Percentiles rank a stretch among this genome's conserved stretches.
These are phyloP conservation scores for Sturmia bella DNA, from an alignment of 2,888 invertebrate genomes.

Conservation along the genomic window DNA sequence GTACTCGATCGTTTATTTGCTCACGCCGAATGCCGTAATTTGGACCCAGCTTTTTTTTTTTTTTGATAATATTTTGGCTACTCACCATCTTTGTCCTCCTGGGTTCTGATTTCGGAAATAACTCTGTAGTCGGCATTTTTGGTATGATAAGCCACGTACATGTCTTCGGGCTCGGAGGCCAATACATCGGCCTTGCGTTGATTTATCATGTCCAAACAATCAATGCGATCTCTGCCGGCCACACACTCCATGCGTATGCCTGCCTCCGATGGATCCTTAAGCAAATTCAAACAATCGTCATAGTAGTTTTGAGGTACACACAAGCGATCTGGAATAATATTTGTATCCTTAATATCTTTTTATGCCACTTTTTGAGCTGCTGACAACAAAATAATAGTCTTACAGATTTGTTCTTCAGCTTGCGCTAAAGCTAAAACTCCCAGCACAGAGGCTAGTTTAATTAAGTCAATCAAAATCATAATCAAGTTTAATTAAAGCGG, in stretches of 20 bases:
- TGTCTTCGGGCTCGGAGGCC: slow-evolving; percentile 92
- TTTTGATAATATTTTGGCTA: too few relatives aligned
- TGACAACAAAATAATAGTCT: slow-evolving; percentile 38
- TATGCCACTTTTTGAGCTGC: neutral
- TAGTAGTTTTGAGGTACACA: slow-evolving; percentile 87
- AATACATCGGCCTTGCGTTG: slow-evolving; percentile 90
- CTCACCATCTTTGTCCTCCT: slow-evolving; percentile 88
- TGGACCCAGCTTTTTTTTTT: slow-evolving; percentile 17
- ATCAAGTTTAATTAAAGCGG: slow-evolving; percentile 42
- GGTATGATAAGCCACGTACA: slow-evolving; percentile 90
- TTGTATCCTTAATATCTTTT: slow-evolving; percentile 5
- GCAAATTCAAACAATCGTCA: slow-evolving; percentile 84
- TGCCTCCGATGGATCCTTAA: slow-evolving; percentile 81
- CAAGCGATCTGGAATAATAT: slow-evolving; percentile 85
- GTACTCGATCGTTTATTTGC: neutral
- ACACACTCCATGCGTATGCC: slow-evolving; percentile 86
- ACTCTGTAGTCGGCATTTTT: slow-evolving; percentile 89
- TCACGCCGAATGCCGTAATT: neutral
- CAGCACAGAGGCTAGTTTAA: slow-evolving; percentile 64
- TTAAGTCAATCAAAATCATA: slow-evolving; percentile 50
- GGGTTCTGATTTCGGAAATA: slow-evolving; percentile 89
- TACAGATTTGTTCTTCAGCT: slow-evolving; percentile 72
- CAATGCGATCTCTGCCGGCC: slow-evolving; percentile 86
- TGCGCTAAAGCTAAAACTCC: slow-evolving; percentile 64
- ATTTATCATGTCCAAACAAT: slow-evolving; percentile 89